Conservation (phyloP, 2,888 invertebrate genomes). For the Lepas anatifera region DNA sequence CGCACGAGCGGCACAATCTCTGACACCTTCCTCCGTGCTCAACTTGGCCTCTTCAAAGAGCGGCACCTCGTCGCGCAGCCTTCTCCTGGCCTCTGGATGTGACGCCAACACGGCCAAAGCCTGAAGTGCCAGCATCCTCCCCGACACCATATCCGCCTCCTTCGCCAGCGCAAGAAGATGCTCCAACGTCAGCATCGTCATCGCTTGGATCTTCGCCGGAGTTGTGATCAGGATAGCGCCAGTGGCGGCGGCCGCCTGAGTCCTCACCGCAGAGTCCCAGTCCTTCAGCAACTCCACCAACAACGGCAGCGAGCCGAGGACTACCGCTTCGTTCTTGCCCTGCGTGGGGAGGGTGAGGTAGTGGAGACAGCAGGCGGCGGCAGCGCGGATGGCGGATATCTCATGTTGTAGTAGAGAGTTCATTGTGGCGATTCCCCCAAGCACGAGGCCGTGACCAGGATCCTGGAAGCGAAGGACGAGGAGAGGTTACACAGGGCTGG, state of each 20-base stretch:
- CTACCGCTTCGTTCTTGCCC: neutral
- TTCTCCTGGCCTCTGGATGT: neutral
- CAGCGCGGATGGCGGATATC: neutral
- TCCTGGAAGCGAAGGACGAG: neutral
- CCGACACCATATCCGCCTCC: neutral
- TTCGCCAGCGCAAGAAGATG: neutral
- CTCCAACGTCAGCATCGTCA: neutral
- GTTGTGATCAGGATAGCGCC: neutral
- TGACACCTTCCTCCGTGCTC: neutral
- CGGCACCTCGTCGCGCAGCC: neutral
- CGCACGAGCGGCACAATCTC: neutral
- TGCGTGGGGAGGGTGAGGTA: neutral
- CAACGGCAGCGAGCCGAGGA: neutral
- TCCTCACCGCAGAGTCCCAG: neutral
- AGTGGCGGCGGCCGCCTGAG: neutral
- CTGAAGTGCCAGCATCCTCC: neutral
- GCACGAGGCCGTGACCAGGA: neutral
- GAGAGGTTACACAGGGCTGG: neutral
- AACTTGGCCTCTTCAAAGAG: neutral
- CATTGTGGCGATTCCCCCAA: neutral
- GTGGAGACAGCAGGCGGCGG: neutral
- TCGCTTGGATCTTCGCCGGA: neutral
- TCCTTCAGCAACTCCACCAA: neutral
- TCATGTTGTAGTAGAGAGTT: neutral
- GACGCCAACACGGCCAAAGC: neutral